These are phyloP conservation scores for Vanessa cardui DNA, from an alignment of 2,888 invertebrate genomes.

Conservation along the genomic window DNA sequence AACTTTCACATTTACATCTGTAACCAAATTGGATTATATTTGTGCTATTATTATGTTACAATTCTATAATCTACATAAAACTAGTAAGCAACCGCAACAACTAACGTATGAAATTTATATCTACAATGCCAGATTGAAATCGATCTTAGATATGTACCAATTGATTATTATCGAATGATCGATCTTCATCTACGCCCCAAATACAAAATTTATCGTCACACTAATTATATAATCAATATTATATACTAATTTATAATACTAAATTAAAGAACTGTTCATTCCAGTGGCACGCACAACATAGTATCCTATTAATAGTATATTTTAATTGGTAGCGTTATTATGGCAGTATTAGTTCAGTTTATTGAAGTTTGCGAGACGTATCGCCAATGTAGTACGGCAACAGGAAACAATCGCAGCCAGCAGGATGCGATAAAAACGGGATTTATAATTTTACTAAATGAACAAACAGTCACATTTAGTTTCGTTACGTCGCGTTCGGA, in stretches of 20 bases:
- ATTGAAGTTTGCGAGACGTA: constrained; percentile 49
- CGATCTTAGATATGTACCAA: too few relatives aligned
- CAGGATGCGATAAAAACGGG: constrained; percentile 73
- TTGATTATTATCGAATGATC: too few relatives aligned
- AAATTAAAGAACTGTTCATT: not conserved
- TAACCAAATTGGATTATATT: too few relatives aligned
- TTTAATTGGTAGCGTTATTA: constrained; percentile 48
- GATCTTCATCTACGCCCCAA: too few relatives aligned
- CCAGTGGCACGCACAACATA: constrained; percentile 23
- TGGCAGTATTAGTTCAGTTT: constrained; percentile 51
- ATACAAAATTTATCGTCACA: too few relatives aligned
- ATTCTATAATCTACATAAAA: not conserved
- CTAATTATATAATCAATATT: not conserved
- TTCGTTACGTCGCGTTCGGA: constrained; percentile 43
- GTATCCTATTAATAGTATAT: constrained; percentile 34
- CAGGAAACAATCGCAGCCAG: constrained; percentile 70
- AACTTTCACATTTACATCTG: too few relatives aligned
- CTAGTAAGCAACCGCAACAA: not conserved
- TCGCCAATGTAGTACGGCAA: constrained; percentile 52
- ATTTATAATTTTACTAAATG: constrained; percentile 62
- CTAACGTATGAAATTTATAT: too few relatives aligned
- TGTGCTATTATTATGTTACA: too few relatives aligned
- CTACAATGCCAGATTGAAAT: too few relatives aligned
- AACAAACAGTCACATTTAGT: constrained; percentile 53
- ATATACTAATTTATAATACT: too few relatives aligned